These are phyloP conservation scores for Chionodraco myersi DNA, from an alignment of 2,113 vertebrate genomes.

Conservation along the genomic window DNA sequence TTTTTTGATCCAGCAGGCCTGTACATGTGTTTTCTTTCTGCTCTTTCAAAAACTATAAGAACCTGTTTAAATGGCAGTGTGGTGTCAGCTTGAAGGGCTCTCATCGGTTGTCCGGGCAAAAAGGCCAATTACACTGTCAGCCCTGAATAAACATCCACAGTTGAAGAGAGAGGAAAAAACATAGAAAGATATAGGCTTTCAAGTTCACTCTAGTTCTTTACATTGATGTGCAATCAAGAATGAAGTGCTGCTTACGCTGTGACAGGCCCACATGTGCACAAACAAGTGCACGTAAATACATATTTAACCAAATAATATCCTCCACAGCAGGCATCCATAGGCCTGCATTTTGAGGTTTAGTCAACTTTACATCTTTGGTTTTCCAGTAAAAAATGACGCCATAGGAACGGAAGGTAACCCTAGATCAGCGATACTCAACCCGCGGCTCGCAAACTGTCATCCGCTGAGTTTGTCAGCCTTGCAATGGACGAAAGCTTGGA, in stretches of 20 bases:
- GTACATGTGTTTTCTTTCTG: background rate
- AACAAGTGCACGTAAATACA: too few species aligned
- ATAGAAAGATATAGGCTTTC: background rate
- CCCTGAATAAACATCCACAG: conserved; percentile 25
- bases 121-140: conserved; percentile 35
- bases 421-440: too few species aligned
- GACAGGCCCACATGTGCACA: too few species aligned
- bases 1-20: background rate
- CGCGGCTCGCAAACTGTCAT: too few species aligned
- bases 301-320: too few species aligned
- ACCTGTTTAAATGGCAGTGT: conserved; percentile 11
- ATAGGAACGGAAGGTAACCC: too few species aligned
- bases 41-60: conserved; percentile 15
- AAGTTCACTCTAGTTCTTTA: background rate
- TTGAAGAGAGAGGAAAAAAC: background rate
- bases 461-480: too few species aligned
- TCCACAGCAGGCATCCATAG: too few species aligned
- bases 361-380: too few species aligned
- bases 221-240: conserved; percentile 28
- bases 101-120: conserved; percentile 22
- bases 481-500: too few species aligned
- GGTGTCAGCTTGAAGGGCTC: conserved; percentile 7
- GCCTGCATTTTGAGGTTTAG: too few species aligned
- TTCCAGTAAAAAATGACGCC: too few species aligned
- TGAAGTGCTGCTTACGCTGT: conserved; percentile 21